Evolutionary conservation across 53 echinoderm and acorn worm genomes (phyloP).

Genomic region (Pentamera pediparva): DNA sequence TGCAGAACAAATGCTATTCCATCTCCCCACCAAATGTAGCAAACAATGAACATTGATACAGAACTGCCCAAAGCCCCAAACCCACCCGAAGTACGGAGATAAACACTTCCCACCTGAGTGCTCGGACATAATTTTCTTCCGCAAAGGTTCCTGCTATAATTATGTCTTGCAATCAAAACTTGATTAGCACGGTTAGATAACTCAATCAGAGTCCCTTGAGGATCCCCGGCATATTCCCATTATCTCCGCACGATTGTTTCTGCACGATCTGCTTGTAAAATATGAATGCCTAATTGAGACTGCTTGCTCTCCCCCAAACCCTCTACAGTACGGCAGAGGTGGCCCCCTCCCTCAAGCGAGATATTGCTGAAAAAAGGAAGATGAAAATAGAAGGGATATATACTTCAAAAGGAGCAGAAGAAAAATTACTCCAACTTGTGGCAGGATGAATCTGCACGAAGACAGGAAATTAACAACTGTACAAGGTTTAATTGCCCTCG

Average conservation of each 20-base stretch:
- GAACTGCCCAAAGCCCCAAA: too few relatives aligned
- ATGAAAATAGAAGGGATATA: neutral
- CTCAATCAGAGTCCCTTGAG: constrained; percentile 39
- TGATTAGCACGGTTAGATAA: constrained; percentile 38
- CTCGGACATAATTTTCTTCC: constrained; percentile 31
- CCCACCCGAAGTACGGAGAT: too few relatives aligned
- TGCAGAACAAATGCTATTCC: too few relatives aligned
- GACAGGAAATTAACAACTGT: constrained; percentile 37
- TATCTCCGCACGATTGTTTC: constrained; percentile 27
- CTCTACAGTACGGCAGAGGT: too few relatives aligned
- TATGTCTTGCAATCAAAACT: constrained; percentile 42
- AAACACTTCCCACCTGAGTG: constrained; percentile 24
- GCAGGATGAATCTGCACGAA: constrained; percentile 23
- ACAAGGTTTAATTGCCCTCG: constrained; percentile 36
- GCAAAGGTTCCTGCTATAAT: constrained; percentile 28
- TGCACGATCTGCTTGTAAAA: constrained; percentile 33
- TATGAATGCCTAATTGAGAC: constrained; percentile 38
- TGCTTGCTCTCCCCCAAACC: neutral
- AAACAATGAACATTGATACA: too few relatives aligned
- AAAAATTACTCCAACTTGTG: neutral
- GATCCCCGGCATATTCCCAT: constrained; percentile 8
- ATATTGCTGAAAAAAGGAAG: neutral
- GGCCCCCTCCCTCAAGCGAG: too few relatives aligned
- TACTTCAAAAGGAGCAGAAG: neutral
- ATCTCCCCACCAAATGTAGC: too few relatives aligned